Base-by-base conservation (phyloP, 2,888 invertebrate species). In the Autographa gamma region DNA sequence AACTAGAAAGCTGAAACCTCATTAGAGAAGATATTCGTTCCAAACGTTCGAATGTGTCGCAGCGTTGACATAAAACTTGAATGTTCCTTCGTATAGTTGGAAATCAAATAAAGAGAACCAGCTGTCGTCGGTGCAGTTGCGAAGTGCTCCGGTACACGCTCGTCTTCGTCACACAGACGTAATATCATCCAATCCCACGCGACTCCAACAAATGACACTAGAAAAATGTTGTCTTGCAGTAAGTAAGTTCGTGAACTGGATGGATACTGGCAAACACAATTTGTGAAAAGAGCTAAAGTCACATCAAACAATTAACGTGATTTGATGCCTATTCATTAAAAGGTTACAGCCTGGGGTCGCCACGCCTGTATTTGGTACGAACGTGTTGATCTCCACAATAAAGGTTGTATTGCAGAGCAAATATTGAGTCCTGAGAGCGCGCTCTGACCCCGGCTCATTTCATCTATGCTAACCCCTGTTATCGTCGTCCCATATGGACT, bases 321-420 rank as follows among this genome's bases (percentile, higher is more conserved):
- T 88, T 88, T 85, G 84, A 83, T 74, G 72, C 73, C 78, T 85
- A 85, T 88, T 88, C 86, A 85, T 87, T 88, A 88, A 87, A 89
- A 88, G 85, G 86, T 88, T 87, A 88, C 83, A 67, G 79, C 77
- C 79, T 75, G 72, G 83, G 85, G 84, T 86, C 80, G 78, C 82
- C 84, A 84, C 85, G 86, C 85, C 89, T 89, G 88, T 87, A 86
- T 90, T 88, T 83, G 84, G 85, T 82, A 86, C 85, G 85, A 88
- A 85, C 87, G 85, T 90, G 92, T 91, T 91, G 92, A 90, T 92
- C 91, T 90, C 85, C 86, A 90, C 91, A 93, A 93, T 93, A 94
- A 93, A 94, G 90, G 89, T 88, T 89, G 91, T 93, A 93, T 93
- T 92, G 92, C 93, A 90, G 88, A 87, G 89, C 92, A 93, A 93